Evolutionary conservation across 2,113 vertebrate genomes (phyloP), one percentile per base, ranked within the genome.

Genomic region (Beaufortia kweichowensis): DNA sequence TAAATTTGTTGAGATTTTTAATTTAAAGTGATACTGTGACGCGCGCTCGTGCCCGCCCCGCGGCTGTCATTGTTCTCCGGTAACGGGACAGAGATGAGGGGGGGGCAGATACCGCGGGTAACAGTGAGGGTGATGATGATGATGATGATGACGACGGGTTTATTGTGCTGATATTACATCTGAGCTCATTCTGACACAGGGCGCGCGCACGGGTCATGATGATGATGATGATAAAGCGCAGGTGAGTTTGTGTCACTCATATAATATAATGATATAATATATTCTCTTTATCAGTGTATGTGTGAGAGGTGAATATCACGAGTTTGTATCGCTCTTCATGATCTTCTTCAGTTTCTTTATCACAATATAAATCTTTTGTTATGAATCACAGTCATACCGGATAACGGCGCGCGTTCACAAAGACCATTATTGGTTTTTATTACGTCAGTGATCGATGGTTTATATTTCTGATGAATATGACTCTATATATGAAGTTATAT

Each of bases 61-160:
- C 17, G 23, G 17, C 8, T 48, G 3, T 67, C 43, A 68, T 68
- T 68, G 65, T 68, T 68, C 65, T 50, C 41, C 65, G 65, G 26
- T 50, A 68, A 68, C 43, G 65, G 65, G 65, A 68, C 43, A 68
- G 15, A 46, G 56, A 46, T 66, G 63, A n/a, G 21, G 31, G 11
- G 43, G 17, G 23, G 46, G 35, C 31, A 43, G 33, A 41, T 41
- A 67, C 15, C 48, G 65, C 23, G 43, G 15, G 17, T 14, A 19
- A 50, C 26, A 29, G 1, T 29, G 65, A 67, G 12, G 63, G 12
- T 17, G 35, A 64, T 39, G 62, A 24, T 66, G 23, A 19, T 48
- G 33, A 59, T 17, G 35, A 64, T 39, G 62, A 24, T 66, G 23
- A 19, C 28, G 33, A 59, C 26, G 53, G 23, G 3, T 61, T 14